Evolutionary conservation across 2,888 invertebrate genomes (phyloP), one percentile per base, ranked within the genome.

Genomic region (Dioctria rufipes): DNA sequence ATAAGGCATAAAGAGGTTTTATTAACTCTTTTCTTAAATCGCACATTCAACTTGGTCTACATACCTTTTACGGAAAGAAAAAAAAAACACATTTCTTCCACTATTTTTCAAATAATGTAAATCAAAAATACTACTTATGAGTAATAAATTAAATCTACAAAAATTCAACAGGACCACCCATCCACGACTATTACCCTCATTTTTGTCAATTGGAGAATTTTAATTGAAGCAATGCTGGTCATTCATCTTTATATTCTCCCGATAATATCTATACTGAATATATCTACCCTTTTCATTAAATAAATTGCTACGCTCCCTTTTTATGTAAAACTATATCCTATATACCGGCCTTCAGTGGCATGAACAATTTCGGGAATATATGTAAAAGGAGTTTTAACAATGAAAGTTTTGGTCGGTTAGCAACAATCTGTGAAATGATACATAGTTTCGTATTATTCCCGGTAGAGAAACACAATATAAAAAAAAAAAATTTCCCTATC

Each of bases 81-180:
- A 25, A 25, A 2, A 25, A 25, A 2, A 25, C 25, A 0, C 0
- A 25, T 25, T 25, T 25, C 25, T 25, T 25, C 25, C 0, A 25
- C 0, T 25, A 25, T 25, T 25, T 25, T 25, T 25, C 25, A 25
- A 25, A 25, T 25, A 25, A 25, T 25, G 25, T 25, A 25, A 25
- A 25, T 25, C 25, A 25, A 25, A 25, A 25, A 1, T 46, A 46
- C 2, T 46, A 8, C 46, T 46, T 46, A 6, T 46, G 5, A 46
- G 8, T 46, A 46, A 8, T 5, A 25, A 25, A 25, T 25, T 25
- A 25, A 25, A 25, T 25, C 25, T 25, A 46, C 67, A 25, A 13
- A 46, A 13, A 67, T 67, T 67, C 67, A 67, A 67, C 67, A 67
- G 67, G 67, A 43, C 67, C 9, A 67, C 4, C 9, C 46, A 25